Base-by-base conservation (phyloP, 2,888 invertebrate genomes). In the Lamproptera curius region DNA sequence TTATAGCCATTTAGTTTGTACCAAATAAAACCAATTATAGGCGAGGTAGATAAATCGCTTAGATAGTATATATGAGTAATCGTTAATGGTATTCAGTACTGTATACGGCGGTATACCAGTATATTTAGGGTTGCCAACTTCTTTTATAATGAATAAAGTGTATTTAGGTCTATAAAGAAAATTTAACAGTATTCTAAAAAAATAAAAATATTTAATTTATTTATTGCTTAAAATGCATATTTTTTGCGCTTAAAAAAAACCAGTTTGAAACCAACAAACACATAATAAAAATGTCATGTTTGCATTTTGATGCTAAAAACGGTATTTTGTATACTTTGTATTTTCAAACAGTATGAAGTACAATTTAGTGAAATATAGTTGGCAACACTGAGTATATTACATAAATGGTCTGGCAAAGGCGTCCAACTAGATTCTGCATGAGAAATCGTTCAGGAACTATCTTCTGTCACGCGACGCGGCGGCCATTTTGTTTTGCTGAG, bases 391-490 rank as follows among this genome's bases (percentile, higher is more conserved):
- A 35, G 31, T 34, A 23, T 26, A 15, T 53, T 45, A 49, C 45
- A 50, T 47, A 52, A 50, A 13, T 17, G 13, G 55, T 55, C 34
- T 54, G 44, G 35, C 53, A 53, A 54, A 50, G 45, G 40, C 50
- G 49, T 34, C 52, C 53, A 56, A 57, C 57, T 47, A 41, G 47
- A 28, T 28, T 23, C 11, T 42, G 55, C 50, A 50, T 51, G 52
- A 52, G 54, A 55, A 58, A 56, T 53, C 35, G 46, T 56, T 52
- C 55, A 60, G 58, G 62, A 62, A 70, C 59, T 60, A 54, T 52
- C 56, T 39, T 36, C 38, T 51, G 59, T 61, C 74, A 73, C 70
- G 74, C 71, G 50, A 68, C 43, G 40, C 53, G 50, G 48, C 59
- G 50, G 50, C 59, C 55, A 57, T 54, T 65, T 53, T 48, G 53